Conservation (phyloP, 2,888 invertebrate genomes). For the Halictus ligatus region DNA sequence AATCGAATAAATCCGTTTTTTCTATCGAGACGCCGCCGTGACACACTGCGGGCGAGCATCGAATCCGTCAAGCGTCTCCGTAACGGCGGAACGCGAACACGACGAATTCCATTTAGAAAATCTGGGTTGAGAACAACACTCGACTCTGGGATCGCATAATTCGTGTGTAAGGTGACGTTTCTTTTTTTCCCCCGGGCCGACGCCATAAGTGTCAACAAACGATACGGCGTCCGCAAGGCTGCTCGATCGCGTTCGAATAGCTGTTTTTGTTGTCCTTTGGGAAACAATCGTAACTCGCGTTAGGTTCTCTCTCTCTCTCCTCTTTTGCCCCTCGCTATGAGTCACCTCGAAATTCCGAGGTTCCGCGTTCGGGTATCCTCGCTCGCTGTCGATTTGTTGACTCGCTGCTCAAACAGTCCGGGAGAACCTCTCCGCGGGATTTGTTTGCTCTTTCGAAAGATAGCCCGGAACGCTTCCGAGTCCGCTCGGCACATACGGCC, state of each 20-base stretch:
- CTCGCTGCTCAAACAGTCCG: constrained; percentile 19
- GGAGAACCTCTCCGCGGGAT: constrained; percentile 21
- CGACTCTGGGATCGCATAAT: not conserved
- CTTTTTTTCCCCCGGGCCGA: not conserved
- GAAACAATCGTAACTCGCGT: not conserved
- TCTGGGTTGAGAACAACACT: constrained; percentile 54
- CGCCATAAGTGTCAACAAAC: constrained; percentile 35
- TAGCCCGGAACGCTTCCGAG: constrained; percentile 5
- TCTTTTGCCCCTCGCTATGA: too few species aligned
- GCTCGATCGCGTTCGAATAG: not conserved
- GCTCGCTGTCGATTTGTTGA: constrained; percentile 20
- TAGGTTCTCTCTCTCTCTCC: not conserved
- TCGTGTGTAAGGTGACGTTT: constrained; percentile 38
- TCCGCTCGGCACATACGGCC: not conserved
- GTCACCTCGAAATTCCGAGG: not conserved
- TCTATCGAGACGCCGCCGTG: not conserved
- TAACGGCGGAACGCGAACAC: not conserved
- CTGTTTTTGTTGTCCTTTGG: constrained; percentile 12
- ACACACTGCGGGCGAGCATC: constrained; percentile 17
- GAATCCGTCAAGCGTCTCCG: constrained; percentile 21
- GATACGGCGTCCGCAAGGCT: constrained; percentile 7
- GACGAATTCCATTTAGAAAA: constrained; percentile 47
- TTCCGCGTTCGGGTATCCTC: not conserved
- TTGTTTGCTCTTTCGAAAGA: constrained; percentile 28
- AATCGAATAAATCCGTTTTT: constrained; percentile 9